A percentile compares a stretch with the other conserved stretches of the same genome.
phyloP scores from a whole-genome alignment of 2,113 vertebrate genomes.

The Dendropsophus ebraccatus region DNA sequence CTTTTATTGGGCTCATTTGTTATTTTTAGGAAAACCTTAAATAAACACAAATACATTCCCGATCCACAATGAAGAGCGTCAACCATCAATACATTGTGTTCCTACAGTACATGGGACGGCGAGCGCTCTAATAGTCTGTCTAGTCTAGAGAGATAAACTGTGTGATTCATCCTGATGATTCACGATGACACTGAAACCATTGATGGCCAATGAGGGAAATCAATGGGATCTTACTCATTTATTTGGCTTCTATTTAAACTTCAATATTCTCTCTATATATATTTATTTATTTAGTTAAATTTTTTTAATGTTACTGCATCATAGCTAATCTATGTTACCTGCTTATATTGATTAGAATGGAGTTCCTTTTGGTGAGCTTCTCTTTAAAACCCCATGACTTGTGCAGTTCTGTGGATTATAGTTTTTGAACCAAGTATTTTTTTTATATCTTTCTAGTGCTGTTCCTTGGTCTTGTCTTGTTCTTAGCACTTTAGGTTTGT shows the following conservation, averaged over 20 bases:
- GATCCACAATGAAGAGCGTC: neutral
- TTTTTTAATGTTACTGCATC: no score
- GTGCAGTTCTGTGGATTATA: no score
- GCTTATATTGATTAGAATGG: no score
- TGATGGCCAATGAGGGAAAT: neutral
- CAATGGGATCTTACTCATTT: neutral
- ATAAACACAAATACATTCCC: conserved; percentile 19
- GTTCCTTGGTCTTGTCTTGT: no score
- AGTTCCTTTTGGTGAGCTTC: no score
- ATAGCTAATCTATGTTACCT: no score
- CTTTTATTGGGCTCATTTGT: conserved; percentile 14
- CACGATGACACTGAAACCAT: neutral
- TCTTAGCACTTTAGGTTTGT: no score
- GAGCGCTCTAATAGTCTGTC: neutral
- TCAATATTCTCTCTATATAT: no score
- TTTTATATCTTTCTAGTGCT: no score
- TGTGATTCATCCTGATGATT: conserved; percentile 38
- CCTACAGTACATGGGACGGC: neutral
- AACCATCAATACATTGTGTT: neutral
- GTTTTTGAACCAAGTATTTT: no score
- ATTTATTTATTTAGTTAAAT: no score
- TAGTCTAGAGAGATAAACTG: neutral
- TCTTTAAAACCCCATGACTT: no score
- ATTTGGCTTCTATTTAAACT: neutral
- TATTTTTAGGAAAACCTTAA: neutral